Percentiles rank a stretch among this genome's conserved stretches.
These are phyloP conservation scores for Colletes latitarsis DNA, from an alignment of 1,140 invertebrate species.

Conservation along the genomic window DNA sequence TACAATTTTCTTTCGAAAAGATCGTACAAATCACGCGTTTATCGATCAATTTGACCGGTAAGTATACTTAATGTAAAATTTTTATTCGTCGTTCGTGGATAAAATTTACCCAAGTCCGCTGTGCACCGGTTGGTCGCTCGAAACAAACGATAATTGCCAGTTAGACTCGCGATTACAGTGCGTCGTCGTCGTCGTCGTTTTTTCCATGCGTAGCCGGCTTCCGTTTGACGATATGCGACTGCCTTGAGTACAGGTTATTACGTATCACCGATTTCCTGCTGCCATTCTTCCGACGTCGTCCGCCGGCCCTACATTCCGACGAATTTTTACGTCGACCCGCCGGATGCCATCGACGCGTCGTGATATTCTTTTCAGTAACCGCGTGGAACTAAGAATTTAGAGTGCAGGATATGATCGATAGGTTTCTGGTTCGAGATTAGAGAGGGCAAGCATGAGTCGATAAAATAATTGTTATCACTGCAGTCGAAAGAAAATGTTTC, in stretches of 20 bases:
- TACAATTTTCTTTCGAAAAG: no score
- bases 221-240: conserved; percentile 51
- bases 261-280: conserved; percentile 48
- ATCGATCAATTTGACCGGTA: no score
- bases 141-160: conserved; percentile 60
- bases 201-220: conserved; percentile 46
- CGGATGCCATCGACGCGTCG: neutral
- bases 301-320: neutral
- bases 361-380: neutral
- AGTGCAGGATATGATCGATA: neutral
- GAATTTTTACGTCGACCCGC: neutral
- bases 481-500: neutral
- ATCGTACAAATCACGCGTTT: no score
- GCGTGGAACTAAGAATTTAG: neutral
- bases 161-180: conserved; percentile 44
- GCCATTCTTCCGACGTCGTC: neutral
- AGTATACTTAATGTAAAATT: no score
- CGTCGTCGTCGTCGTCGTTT: conserved; percentile 11
- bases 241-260: conserved; percentile 29
- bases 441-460: neutral
- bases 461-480: neutral
- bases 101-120: no score
- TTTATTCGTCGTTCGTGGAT: no score
- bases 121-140: conserved; percentile 29
- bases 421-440: neutral